Conservation (phyloP, 2,113 vertebrate species). For the Coptodon rendalli region DNA sequence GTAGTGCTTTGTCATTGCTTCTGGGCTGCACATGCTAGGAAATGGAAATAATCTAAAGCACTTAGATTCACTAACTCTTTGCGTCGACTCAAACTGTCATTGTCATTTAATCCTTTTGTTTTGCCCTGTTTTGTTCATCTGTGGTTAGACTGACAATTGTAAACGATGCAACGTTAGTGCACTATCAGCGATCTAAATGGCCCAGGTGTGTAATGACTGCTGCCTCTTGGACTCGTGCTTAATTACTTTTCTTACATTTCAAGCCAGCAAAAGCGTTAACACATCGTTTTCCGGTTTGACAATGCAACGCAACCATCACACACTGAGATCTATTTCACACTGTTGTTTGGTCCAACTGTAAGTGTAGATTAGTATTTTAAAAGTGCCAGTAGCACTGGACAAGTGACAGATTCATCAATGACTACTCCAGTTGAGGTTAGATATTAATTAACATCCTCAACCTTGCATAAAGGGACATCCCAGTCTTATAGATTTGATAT, state of each 20-base stretch:
- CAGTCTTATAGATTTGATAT: not conserved
- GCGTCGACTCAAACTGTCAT: not conserved
- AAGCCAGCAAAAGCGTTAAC: not conserved
- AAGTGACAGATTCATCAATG: not conserved
- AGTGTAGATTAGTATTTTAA: not conserved
- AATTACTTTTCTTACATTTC: slow-evolving; percentile 2
- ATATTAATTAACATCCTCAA: not conserved
- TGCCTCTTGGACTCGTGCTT: slow-evolving; percentile 4
- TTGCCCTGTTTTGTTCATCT: not conserved
- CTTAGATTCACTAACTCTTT: not conserved
- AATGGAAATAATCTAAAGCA: not conserved
- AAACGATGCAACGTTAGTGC: not conserved
- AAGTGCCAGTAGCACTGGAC: not conserved
- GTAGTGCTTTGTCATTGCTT: not conserved
- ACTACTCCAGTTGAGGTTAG: not conserved
- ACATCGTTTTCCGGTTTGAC: not conserved
- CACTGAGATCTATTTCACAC: not conserved
- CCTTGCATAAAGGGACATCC: not conserved
- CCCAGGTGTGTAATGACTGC: slow-evolving; percentile 12
- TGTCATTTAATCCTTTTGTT: not conserved
- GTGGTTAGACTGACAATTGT: not conserved
- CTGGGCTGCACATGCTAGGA: not conserved
- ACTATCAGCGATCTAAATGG: not conserved
- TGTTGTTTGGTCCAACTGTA: not conserved
- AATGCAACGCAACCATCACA: not conserved